Conservation (phyloP, 1,140 invertebrate species). For the Habropoda laboriosa region DNA sequence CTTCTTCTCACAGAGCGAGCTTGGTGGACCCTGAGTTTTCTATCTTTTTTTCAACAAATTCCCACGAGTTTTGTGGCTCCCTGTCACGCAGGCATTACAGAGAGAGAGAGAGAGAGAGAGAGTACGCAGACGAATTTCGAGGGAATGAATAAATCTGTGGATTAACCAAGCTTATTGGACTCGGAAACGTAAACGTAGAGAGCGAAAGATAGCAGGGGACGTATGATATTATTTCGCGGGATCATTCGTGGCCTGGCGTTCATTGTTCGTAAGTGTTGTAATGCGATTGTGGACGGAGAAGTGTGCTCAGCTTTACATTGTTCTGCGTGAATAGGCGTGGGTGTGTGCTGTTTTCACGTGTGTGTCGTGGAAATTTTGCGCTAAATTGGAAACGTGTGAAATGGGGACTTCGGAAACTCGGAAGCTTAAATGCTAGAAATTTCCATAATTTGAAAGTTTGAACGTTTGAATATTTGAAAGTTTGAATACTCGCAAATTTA, state of each 20-base stretch:
- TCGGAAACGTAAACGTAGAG: background rate
- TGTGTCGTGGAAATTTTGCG: too few relatives aligned
- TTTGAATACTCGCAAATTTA: too few relatives aligned
- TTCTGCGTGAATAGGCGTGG: too few relatives aligned
- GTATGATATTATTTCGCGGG: background rate
- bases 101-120: too few relatives aligned
- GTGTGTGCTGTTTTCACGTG: too few relatives aligned
- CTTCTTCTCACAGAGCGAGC: conserved; percentile 28
- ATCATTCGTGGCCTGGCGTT: background rate
- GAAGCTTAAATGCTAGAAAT: too few relatives aligned
- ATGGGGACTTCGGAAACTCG: too few relatives aligned
- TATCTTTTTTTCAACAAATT: background rate
- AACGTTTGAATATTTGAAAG: too few relatives aligned
- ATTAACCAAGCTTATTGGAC: background rate
- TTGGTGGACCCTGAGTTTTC: conserved; percentile 2
- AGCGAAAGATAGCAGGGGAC: background rate
- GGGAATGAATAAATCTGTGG: conserved; percentile 22
- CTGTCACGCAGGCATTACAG: conserved; percentile 15
- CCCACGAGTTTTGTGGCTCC: conserved; percentile 21
- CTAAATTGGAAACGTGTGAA: too few relatives aligned
- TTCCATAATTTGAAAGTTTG: too few relatives aligned
- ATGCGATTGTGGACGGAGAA: too few relatives aligned
- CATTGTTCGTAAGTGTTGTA: background rate
- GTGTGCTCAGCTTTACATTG: too few relatives aligned
- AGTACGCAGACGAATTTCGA: background rate